phyloP scores from a whole-genome alignment of 2,113 vertebrate genomes.

The Columba livia region DNA sequence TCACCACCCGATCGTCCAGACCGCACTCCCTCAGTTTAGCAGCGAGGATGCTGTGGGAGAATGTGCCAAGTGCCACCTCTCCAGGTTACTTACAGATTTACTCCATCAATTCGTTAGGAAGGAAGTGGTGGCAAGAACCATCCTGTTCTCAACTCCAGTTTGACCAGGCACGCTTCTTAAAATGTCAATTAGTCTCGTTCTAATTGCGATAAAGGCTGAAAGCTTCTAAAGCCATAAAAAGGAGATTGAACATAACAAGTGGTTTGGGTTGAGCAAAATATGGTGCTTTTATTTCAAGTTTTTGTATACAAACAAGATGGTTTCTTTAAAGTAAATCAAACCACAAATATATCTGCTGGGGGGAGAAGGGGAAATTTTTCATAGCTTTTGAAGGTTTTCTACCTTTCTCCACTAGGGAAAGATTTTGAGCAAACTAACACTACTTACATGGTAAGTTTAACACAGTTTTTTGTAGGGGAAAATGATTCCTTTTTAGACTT shows the following conservation, averaged over 20 bases:
- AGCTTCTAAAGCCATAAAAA: not conserved
- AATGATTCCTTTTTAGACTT: not conserved
- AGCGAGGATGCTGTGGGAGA: no score
- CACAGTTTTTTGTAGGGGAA: not conserved
- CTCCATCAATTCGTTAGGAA: not conserved
- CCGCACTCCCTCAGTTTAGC: no score
- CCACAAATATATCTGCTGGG: rapidly evolving
- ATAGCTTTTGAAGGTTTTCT: not conserved
- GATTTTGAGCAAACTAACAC: not conserved
- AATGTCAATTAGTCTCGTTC: not conserved
- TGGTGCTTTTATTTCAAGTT: not conserved
- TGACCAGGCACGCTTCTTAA: not conserved
- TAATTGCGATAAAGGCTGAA: not conserved
- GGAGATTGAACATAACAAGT: not conserved
- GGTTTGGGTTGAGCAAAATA: not conserved
- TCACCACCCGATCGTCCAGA: no score
- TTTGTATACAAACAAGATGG: rapidly evolving
- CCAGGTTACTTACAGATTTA: not conserved
- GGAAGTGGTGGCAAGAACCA: not conserved
- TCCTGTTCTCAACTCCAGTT: not conserved
- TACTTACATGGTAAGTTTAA: not conserved
- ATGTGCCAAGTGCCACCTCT: no score
- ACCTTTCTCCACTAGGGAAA: not conserved
- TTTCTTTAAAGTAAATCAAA: not conserved
- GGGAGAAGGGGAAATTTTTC: not conserved